Conservation (phyloP, 2,113 vertebrate genomes). For the Phoenicopterus ruber region DNA sequence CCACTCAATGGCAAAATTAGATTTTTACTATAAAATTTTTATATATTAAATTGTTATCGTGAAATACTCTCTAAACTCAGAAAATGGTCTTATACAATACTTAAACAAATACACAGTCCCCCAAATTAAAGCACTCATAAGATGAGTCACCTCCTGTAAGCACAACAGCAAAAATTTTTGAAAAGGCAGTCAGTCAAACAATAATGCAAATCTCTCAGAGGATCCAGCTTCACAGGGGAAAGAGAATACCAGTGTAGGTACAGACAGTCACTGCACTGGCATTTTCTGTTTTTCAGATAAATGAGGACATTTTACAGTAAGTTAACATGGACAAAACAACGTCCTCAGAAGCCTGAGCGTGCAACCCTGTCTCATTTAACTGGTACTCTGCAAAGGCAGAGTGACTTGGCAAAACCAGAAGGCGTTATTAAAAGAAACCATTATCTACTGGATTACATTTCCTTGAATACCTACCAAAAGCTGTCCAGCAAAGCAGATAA, state of each 20-base stretch:
- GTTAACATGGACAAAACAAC: not conserved
- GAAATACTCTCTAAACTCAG: not conserved
- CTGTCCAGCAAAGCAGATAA: slow-evolving; percentile 93
- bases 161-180: not conserved
- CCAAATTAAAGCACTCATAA: not conserved
- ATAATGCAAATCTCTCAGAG: not conserved
- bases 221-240: not conserved
- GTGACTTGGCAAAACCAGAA: not conserved
- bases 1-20: not conserved
- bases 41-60: not conserved
- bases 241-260: not conserved
- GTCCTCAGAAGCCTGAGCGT: not conserved
- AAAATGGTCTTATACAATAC: not conserved
- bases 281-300: not conserved
- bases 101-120: not conserved
- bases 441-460: not conserved
- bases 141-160: not conserved
- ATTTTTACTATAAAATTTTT: not conserved
- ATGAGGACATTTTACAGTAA: not conserved
- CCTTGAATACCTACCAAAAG: slow-evolving; percentile 84
- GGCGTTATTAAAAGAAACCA: not conserved
- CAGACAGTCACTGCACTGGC: not conserved
- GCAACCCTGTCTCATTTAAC: not conserved
- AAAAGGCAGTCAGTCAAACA: not conserved
- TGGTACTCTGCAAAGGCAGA: not conserved